These are phyloP conservation scores for Boulengeromyrus knoepffleri DNA, from an alignment of 2,113 vertebrate species.

Conservation along the genomic window DNA sequence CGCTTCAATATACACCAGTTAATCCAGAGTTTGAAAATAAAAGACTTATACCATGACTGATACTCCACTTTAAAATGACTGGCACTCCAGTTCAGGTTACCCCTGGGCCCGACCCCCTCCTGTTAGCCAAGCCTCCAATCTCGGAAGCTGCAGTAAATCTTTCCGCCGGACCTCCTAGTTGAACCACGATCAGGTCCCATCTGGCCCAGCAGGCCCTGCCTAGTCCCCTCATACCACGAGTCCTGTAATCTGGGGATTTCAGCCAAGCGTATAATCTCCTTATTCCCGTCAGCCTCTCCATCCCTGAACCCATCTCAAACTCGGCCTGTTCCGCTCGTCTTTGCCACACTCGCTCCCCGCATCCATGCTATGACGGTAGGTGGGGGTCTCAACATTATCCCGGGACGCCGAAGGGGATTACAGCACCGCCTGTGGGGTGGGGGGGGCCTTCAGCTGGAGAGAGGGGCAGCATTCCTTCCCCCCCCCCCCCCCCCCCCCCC, in stretches of 20 bases:
- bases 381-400: not conserved
- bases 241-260: not conserved
- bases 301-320: not conserved
- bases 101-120: not conserved
- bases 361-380: not conserved
- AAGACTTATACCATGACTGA: not conserved
- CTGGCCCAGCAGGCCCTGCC: not conserved
- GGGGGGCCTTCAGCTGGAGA: not conserved
- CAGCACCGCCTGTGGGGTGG: not conserved
- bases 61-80: not conserved
- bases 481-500: not conserved
- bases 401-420: not conserved
- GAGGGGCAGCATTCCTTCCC: not conserved
- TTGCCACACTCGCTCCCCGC: too few relatives aligned
- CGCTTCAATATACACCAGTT: not conserved
- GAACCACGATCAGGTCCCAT: not conserved
- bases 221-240: not conserved
- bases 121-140: not conserved
- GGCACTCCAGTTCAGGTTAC: not conserved
- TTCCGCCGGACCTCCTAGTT: not conserved
- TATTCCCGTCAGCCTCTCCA: not conserved
- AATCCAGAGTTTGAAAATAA: not conserved
- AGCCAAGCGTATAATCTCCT: not conserved
- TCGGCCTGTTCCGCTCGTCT: too few relatives aligned
- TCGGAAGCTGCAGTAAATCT: not conserved